Base-by-base conservation (phyloP, 2,888 invertebrate species). In the Macrophya annulata region DNA sequence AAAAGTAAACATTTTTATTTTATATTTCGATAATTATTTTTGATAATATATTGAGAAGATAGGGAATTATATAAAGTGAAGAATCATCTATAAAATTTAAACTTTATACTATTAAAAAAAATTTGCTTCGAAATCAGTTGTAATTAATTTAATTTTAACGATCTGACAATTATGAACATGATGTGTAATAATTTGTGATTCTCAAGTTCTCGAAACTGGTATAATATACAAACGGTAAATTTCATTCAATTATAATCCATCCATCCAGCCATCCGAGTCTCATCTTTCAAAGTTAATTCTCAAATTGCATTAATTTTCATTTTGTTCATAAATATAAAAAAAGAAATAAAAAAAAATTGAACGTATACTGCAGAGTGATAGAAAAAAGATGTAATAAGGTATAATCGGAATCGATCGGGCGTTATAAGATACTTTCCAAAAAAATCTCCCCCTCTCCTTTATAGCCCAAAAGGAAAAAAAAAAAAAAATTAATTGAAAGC, bases 241-340 rank as follows among this genome's bases (percentile, higher is more conserved):
- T 59, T 81, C 62, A 81, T 81, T 81, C 21, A 81, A 81, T 81
- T 62, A 62, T 1, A 21, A 21, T 43, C 43, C 62, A 40, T 43
- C 40, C 62, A 62, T 43, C 43, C 62, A 40, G 15, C 40, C 62
- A 62, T 43, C 40, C 21, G 43, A n/a, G 62, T 81, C 62, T 81
- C 81, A 62, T 62, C 62, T 62, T 81, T 81, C 81, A 62, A n/a
- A 71, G 3, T 25, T 4, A 12, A n/a, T 62, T 62, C 40, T 40
- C 62, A 17, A 40, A 43, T 81, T 25, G 31, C 37, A 68, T 68
- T 17, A 17, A 37, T 40, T 45, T 21, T 12, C 40, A 21, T 10
- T 37, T 51, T 77, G 21, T 55, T 55, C 55, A 6, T n/a, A n/a
- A n/a, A n/a, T n/a, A n/a, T n/a, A 17, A 5, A n/a, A 1, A 51